Percentiles rank a stretch among this genome's conserved stretches.
phyloP scores from a whole-genome alignment of 1,140 invertebrate species.

The Eufriesea mexicana region DNA sequence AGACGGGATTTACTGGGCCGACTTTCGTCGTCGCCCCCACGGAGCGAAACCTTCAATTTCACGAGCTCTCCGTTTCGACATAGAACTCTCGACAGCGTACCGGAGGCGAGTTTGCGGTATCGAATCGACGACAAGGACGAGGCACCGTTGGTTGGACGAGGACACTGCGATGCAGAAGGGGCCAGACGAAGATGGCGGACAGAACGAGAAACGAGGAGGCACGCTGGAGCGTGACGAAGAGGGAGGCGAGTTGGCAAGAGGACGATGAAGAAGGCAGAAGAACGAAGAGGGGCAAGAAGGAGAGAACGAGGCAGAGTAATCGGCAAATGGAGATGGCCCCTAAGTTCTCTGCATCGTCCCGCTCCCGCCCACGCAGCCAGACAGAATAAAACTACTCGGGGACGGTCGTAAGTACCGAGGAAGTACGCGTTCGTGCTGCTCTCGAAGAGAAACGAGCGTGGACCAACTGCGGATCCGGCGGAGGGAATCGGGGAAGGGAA shows the following conservation, averaged over 20 bases:
- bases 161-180: neutral
- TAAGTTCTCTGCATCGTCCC: conserved; percentile 68
- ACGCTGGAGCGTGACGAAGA: neutral
- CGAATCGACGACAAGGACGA: conserved; percentile 26
- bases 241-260: neutral
- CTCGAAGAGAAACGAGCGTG: conserved; percentile 51
- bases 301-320: conserved; percentile 63
- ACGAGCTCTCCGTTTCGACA: conserved; percentile 24
- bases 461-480: conserved; percentile 2
- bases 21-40: conserved; percentile 55
- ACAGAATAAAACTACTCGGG: conserved; percentile 80
- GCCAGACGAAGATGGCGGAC: too few species aligned
- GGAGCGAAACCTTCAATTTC: conserved; percentile 52
- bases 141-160: too few species aligned
- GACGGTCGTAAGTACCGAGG: conserved; percentile 77
- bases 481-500: neutral
- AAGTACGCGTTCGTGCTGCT: conserved; percentile 71
- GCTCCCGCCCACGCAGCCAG: conserved; percentile 77
- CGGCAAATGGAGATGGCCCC: conserved; percentile 73
- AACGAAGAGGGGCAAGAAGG: neutral
- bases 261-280: neutral
- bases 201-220: conserved; percentile 1
- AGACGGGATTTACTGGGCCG: conserved; percentile 46
- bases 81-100: conserved; percentile 23
- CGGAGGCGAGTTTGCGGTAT: conserved; percentile 52